Conservation (phyloP, 2,797 vertebrate species). For the Molossus alvarezi region DNA sequence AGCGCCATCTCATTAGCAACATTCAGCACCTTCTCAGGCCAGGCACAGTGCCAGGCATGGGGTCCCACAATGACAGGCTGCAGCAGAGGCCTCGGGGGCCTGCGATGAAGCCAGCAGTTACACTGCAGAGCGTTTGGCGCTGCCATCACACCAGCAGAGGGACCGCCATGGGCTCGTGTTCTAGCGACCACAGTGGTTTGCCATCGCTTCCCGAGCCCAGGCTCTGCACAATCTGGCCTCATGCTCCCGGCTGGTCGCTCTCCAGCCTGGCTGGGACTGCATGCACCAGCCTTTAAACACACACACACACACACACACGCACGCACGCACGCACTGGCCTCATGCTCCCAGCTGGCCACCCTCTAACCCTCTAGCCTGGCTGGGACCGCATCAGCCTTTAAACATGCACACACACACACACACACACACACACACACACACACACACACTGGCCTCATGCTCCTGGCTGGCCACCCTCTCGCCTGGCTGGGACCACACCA, state of each 20-base stretch:
- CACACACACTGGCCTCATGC: not conserved
- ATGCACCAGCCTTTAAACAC: not conserved
- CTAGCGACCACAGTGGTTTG: not conserved
- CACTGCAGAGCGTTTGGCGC: rapidly evolving
- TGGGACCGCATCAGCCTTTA: not conserved
- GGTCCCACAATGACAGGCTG: not conserved
- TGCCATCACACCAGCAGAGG: not conserved
- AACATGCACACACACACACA: not conserved
- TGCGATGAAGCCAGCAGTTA: rapidly evolving
- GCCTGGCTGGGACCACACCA: not conserved
- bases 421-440: not conserved
- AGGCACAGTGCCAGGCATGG: not conserved
- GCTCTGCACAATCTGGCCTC: not conserved
- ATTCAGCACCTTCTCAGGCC: not conserved
- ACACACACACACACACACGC: not conserved
- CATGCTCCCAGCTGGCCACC: not conserved
- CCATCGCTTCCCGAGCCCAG: not conserved
- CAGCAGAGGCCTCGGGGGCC: not conserved
- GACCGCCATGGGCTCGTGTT: not conserved
- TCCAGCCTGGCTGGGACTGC: not conserved
- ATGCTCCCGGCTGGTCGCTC: not conserved
- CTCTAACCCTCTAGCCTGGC: not conserved
- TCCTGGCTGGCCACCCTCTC: not conserved
- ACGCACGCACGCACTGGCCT: no score
- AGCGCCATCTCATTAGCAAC: not conserved